A percentile compares a stretch with the other conserved stretches of the same genome.
phyloP scores from a whole-genome alignment of 2,113 vertebrate species.

The Cyphomyrus discorhynchus region DNA sequence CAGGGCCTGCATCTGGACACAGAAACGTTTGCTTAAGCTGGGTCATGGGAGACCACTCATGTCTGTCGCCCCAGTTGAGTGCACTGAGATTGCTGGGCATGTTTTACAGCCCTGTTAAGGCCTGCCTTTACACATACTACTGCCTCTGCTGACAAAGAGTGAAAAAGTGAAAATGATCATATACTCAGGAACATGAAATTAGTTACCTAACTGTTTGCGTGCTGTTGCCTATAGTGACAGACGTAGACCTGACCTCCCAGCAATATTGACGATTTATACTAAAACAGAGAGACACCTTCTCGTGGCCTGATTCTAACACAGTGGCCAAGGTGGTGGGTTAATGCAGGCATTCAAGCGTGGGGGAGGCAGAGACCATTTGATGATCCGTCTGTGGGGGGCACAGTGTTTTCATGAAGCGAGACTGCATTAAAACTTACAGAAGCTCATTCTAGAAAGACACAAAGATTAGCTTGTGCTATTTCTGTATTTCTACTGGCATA shows the following conservation, averaged over 20 bases:
- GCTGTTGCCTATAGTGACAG: background rate
- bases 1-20: background rate
- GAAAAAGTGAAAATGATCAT: background rate
- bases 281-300: background rate
- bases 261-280: background rate
- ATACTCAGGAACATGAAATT: background rate
- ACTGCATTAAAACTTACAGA: background rate
- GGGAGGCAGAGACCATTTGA: background rate
- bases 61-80: background rate
- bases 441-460: constrained; percentile 11
- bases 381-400: constrained; percentile 1
- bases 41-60: background rate
- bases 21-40: background rate
- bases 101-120: background rate
- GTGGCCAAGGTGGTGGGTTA: background rate
- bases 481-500: background rate
- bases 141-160: background rate
- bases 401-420: constrained; percentile 16
- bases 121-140: background rate
- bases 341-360: background rate
- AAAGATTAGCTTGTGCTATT: constrained; percentile 14
- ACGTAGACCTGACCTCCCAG: background rate
- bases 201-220: background rate
- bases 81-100: background rate
- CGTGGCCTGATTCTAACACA: background rate